phyloP scores from a whole-genome alignment of 2,888 invertebrate species.

The Carabus problematicus region DNA sequence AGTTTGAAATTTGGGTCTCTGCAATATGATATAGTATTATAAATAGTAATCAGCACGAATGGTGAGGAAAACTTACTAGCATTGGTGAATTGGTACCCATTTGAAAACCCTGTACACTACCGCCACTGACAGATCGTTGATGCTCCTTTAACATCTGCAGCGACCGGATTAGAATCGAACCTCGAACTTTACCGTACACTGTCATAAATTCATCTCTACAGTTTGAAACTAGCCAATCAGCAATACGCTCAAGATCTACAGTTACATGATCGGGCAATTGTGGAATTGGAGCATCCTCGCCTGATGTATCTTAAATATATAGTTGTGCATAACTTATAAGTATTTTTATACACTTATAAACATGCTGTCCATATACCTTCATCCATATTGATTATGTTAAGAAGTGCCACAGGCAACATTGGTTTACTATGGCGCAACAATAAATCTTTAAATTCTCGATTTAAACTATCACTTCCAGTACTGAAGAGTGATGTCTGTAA shows the following conservation, averaged over 20 bases:
- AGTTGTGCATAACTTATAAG: background rate
- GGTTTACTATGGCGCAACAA: constrained; percentile 86
- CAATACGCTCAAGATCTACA: constrained; percentile 78
- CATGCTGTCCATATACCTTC: constrained; percentile 67
- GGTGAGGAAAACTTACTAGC: constrained; percentile 62
- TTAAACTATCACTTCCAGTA: constrained; percentile 84
- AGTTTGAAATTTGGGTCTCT: constrained; percentile 74
- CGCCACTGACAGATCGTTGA: constrained; percentile 78
- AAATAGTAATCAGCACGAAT: background rate
- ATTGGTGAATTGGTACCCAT: constrained; percentile 62
- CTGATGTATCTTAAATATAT: constrained; percentile 48
- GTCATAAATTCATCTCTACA: constrained; percentile 76
- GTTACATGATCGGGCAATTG: constrained; percentile 75
- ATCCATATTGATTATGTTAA: constrained; percentile 86
- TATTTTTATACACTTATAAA: background rate
- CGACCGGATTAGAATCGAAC: constrained; percentile 77
- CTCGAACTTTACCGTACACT: constrained; percentile 77
- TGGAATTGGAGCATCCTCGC: constrained; percentile 68
- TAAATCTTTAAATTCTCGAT: constrained; percentile 87
- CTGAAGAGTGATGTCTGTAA: constrained; percentile 76
- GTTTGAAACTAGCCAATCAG: constrained; percentile 85
- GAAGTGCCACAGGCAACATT: constrained; percentile 82
- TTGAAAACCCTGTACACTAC: constrained; percentile 67
- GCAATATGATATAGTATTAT: constrained; percentile 49
- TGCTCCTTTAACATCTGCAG: constrained; percentile 81